Evolutionary conservation across 2,888 invertebrate species (phyloP), one percentile per base, ranked within the genome.

Genomic region (Agrochola circellaris): DNA sequence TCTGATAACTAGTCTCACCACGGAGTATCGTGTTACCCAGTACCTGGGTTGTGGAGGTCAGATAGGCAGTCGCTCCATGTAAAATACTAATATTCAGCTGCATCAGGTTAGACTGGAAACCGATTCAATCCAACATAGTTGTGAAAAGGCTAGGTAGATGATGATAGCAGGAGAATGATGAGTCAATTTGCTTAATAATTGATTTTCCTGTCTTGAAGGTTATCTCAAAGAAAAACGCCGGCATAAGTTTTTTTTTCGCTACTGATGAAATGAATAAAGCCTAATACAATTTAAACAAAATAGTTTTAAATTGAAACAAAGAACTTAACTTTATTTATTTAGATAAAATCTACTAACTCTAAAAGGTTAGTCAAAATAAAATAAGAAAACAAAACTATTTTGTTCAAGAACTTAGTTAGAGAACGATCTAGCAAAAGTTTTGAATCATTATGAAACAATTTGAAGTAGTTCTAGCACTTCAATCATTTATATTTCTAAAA

Each of bases 381-480:
- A 72, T 69, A 75, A 74, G 23, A 72, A 60, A 83, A n/a, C 17
- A 9, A 72, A 72, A 83, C 54, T 83, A 69, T 68, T 67, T 75
- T 61, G 60, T 83, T 65, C 62, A 45, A 34, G 56, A 83, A 79
- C 65, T 82, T 20, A 61, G 67, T 81, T 68, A 78, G 17, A 75
- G 26, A 79, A 67, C 54, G 60, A 45, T 79, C 67, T 56, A 56
- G 51, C n/a, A 42, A 62, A 73, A 83, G 70, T 83, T 73, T 82
- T 5, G 26, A 70, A 79, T 82, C 56, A 75, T 69, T 79, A 72
- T 6, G 38, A 62, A 72, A 66, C 65, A 75, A 82, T 83, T 73
- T 72, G 6, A 70, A 83, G 72, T 34, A 34, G 34, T 34, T 34
- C 61, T 65, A 75, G 26, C 69, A 26, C 38, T 17, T 69, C 61